Base-by-base conservation (phyloP, 2,888 invertebrate genomes). In the Oligia fasciuncula region DNA sequence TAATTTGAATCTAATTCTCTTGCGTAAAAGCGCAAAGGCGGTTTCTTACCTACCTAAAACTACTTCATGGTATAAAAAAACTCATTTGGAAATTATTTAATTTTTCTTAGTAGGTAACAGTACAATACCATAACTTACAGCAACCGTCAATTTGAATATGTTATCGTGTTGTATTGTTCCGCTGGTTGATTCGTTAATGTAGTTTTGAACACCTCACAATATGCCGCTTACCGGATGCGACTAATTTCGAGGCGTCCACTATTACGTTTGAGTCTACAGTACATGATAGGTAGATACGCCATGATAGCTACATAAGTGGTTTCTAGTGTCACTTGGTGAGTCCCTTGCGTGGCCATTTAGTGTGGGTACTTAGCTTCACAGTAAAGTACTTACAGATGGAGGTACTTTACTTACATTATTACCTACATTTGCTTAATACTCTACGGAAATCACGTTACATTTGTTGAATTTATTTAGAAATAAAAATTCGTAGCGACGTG, bases 151-250 rank as follows among this genome's bases (percentile, higher is more conserved):
- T 85, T 81, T 81, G 57, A 86, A 86, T 77, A 82, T 83, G 76
- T 79, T 80, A 78, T 86, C 54, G 69, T 69, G 76, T 78, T 84
- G 77, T 84, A 81, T 85, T 84, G 84, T 89, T 85, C 76, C 87
- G 79, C 80, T 80, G 69, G 76, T 76, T 89, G 88, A 76, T 85
- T 84, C 77, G 76, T 81, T 88, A 88, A 88, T 89, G 89, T 89
- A 78, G 76, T 88, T 88, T 87, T 89, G 89, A 89, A 88, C 88
- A 89, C 88, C 89, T 89, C 79, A 73, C 85, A 85, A 78, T 77
- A 77, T 76, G 65, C 69, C 71, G 83, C 79, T 79, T 77, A 54
- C 81, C 89, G 88, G 88, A 89, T 86, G 86, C 73, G 67, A 67
- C 85, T 87, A 88, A 87, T 86, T 88, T 80, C 63, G 81, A 79